A percentile compares a stretch with the other conserved stretches of the same genome.
These are phyloP conservation scores for Gymnoscelis rufifasciata DNA, from an alignment of 2,888 invertebrate species.

Conservation along the genomic window DNA sequence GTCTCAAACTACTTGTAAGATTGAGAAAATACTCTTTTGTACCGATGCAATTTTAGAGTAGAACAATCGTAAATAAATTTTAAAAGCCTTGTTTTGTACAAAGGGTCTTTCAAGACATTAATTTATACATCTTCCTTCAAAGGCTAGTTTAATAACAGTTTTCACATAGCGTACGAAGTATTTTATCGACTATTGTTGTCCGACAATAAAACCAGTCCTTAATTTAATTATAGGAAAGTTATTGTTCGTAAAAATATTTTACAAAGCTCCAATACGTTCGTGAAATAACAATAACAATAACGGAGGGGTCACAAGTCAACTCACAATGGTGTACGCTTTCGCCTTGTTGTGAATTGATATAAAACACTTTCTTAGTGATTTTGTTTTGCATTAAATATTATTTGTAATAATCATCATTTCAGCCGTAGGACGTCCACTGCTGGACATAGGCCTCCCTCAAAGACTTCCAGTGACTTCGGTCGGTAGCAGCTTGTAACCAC, in stretches of 20 bases:
- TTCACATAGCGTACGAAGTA: conserved; percentile 14
- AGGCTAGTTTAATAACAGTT: conserved; percentile 13
- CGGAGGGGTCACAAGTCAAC: conserved; percentile 10
- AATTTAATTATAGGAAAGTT: conserved; percentile 14
- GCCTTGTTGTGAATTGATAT: too few species aligned
- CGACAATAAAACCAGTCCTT: conserved; percentile 10
- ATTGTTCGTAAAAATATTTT: conserved; percentile 13
- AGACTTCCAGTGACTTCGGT: too few species aligned
- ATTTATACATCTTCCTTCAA: conserved; percentile 4
- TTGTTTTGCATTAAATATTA: neutral
- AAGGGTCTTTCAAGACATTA: neutral
- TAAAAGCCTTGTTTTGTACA: neutral
- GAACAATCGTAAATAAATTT: neutral
- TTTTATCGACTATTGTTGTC: conserved; percentile 29
- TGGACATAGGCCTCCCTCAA: too few species aligned
- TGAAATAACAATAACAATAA: conserved; percentile 15
- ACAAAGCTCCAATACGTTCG: conserved; percentile 3
- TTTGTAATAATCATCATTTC: too few species aligned
- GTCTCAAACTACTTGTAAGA: too few species aligned
- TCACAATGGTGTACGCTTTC: neutral
- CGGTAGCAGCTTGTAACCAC: too few species aligned
- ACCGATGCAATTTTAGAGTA: too few species aligned
- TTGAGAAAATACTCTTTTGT: too few species aligned
- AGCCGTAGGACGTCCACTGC: too few species aligned
- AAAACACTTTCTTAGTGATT: too few species aligned